Conservation (phyloP, 2,888 invertebrate genomes). For the Ormyrus pomaceus region DNA sequence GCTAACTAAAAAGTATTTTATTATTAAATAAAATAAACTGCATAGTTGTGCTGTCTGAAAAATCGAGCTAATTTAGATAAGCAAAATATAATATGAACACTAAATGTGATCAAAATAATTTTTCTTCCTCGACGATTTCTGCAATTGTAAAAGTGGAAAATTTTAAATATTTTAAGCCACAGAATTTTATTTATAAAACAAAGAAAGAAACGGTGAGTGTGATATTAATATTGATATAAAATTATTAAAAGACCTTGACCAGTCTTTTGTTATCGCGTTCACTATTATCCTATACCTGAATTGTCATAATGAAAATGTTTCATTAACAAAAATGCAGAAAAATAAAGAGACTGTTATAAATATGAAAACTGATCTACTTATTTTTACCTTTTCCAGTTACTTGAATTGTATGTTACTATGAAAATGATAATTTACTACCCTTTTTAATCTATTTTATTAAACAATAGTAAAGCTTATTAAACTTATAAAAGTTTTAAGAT, state of each 20-base stretch:
- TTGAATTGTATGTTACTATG: no score
- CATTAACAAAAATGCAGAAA: slow-evolving; percentile 28
- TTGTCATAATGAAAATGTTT: slow-evolving; percentile 32
- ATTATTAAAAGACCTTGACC: slow-evolving; percentile 5
- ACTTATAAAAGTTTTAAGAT: no score
- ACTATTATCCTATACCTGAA: slow-evolving; percentile 2
- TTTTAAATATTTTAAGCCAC: background rate
- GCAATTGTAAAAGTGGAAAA: background rate
- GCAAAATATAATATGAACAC: no score
- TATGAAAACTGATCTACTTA: slow-evolving; percentile 2
- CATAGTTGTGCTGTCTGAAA: background rate
- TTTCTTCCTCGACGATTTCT: background rate
- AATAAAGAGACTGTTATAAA: slow-evolving; percentile 49
- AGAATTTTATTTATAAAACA: background rate
- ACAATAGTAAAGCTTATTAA: no score
- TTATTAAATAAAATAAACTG: background rate
- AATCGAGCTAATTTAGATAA: no score
- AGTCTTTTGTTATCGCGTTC: slow-evolving; percentile 28
- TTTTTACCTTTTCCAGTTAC: background rate
- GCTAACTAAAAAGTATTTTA: no score
- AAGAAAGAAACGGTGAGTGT: slow-evolving; percentile 1
- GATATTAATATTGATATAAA: slow-evolving; percentile 20
- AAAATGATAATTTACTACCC: no score
- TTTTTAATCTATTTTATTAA: no score
- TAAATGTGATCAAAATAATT: no score